Evolutionary conservation across 2,888 invertebrate genomes (phyloP), one percentile per base, ranked within the genome.

Genomic region (Rotaria magnacalcarata): DNA sequence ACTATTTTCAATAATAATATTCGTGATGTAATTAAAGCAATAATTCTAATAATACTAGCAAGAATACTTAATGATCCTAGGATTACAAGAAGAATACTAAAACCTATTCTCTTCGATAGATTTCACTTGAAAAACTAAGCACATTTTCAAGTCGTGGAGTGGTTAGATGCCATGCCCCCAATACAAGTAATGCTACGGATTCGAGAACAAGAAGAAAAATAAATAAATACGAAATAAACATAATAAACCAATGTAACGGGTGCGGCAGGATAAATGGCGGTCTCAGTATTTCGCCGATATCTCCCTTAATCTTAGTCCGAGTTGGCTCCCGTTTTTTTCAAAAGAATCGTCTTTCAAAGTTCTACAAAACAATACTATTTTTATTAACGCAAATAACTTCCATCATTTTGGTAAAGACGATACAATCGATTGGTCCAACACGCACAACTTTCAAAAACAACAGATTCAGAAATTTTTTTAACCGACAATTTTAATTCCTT

Each of bases 91-190:
- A 80, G 47, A 24, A 80, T 47, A 47, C 80, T 47, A n/a, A 80
- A 80, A 80, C 47, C 80, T 11, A 80, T 80, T 80, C 80, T n/a
- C 80, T 7, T 47, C 47, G 80, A 80, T 80, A 80, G 43, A 80
- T 47, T 14, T 21, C 2, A 47, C 19, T 24, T 0, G 80, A 80
- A n/a, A 80, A 80, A 2, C 11, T 24, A 11, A 80, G 80, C 11
- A 80, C n/a, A 47, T 47, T 80, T n/a, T 43, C 24, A 14, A 80
- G 43, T 16, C 80, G 80, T 80, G 80, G 47, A 47, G 47, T 80
- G n/a, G 10, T n/a, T 47, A 80, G 34, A 47, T 47, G 47, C 80
- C 80, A 80, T 47, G 47, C 80, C 11, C 80, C 80, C 21, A 80
- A n/a, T 47, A 80, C 47, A 80, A 80, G 47, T 14, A 47, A 80